Evolutionary conservation across 1,140 invertebrate genomes (phyloP).

Genomic region (Pseudomyrmex dendroicus): DNA sequence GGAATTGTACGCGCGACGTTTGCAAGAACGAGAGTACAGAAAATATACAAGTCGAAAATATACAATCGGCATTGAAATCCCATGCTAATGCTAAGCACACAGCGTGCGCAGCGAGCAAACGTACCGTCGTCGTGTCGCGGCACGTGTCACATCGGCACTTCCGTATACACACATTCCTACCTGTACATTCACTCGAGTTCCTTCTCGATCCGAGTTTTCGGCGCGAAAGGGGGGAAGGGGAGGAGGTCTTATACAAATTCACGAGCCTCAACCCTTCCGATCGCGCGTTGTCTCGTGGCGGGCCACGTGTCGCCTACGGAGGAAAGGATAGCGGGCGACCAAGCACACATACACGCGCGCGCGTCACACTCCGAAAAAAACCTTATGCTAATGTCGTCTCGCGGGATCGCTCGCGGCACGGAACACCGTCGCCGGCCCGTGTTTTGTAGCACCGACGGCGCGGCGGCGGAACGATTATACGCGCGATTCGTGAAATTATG

Average conservation of each 20-base stretch:
- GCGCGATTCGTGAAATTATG: constrained; percentile 82
- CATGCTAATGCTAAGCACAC: constrained; percentile 57
- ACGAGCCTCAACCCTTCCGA: constrained; percentile 38
- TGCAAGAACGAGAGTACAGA: constrained; percentile 31
- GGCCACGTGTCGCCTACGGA: constrained; percentile 73
- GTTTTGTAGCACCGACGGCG: constrained; percentile 29
- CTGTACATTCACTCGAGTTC: constrained; percentile 24
- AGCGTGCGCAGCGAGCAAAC: constrained; percentile 35
- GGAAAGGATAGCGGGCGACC: constrained; percentile 2
- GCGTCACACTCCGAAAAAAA: constrained; percentile 61
- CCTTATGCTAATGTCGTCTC: constrained; percentile 77
- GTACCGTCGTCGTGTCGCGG: constrained; percentile 25
- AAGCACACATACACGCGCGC: background rate
- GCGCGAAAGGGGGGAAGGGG: background rate
- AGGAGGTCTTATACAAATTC: constrained; percentile 35
- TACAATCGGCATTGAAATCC: constrained; percentile 51
- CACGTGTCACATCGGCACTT: constrained; percentile 58
- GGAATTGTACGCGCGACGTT: background rate
- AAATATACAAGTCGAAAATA: constrained; percentile 48
- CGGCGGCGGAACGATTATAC: constrained; percentile 74
- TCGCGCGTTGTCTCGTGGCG: constrained; percentile 68
- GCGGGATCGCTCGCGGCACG: constrained; percentile 69
- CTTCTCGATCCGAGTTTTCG: constrained; percentile 11
- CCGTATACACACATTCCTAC: constrained; percentile 34
- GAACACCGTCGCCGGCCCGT: constrained; percentile 48